Conservation (phyloP, 2,797 vertebrate genomes). For the Macroramphosus scolopax region DNA sequence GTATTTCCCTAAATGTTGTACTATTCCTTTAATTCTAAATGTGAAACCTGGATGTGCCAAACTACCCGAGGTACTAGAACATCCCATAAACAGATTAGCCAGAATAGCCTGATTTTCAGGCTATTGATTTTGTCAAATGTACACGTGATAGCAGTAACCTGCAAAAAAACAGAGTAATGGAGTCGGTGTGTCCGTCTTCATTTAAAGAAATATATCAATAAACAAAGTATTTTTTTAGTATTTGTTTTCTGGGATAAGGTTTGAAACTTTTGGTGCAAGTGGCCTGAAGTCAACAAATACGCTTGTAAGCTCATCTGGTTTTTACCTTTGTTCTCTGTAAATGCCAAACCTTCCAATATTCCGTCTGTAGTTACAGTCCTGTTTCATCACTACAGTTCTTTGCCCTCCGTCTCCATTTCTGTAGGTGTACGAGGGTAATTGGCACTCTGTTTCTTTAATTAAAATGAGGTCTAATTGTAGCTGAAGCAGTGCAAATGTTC, state of each 20-base stretch:
- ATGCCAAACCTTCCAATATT: slow-evolving; percentile 14
- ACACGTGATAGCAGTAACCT: no score
- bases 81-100: slow-evolving; percentile 25
- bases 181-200: no score
- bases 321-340: no score
- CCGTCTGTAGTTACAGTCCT: slow-evolving; percentile 11
- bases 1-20: slow-evolving; percentile 2
- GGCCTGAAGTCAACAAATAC: no score
- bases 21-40: slow-evolving; percentile 19
- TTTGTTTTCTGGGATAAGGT: no score
- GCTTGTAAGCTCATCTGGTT: no score
- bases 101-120: no score
- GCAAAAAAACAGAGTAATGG: no score
- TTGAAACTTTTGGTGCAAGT: no score
- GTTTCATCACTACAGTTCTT: slow-evolving; percentile 37
- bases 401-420: slow-evolving; percentile 39
- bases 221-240: no score
- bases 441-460: slow-evolving; percentile 76
- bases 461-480: slow-evolving; percentile 79
- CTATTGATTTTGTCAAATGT: no score
- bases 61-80: slow-evolving; percentile 19
- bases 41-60: slow-evolving; percentile 20
- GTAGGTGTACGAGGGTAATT: slow-evolving; percentile 69
- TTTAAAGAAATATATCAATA: no score
- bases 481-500: slow-evolving; percentile 63